Base-by-base conservation (phyloP, 2,113 vertebrate species). In the Ariopsis seemanni region DNA sequence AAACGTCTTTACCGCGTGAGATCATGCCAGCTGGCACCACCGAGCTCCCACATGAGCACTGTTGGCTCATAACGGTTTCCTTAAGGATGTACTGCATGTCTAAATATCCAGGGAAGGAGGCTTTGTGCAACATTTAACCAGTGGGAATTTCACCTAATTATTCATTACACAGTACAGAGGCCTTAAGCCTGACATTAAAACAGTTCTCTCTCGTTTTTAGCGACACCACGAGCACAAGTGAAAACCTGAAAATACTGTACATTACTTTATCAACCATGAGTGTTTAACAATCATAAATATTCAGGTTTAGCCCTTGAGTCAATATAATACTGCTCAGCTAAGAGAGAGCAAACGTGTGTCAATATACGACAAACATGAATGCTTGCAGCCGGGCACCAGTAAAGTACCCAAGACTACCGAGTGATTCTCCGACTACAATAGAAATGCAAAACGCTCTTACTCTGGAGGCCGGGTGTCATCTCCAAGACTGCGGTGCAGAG, bases 401-500 rank as follows among this genome's bases (percentile, higher is more conserved):
- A 55, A 78, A 52, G 22, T 30, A 58, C 15, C 63, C 82, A 9
- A 65, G 1, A 62, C 53, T 58, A n/a, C 34, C 18, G 10, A 42
- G 10, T 78, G 48, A 62, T 34, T 8, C 42, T 42, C 42, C 42
- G 42, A 42, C 3, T 42, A 48, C 10, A 17, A 52, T 30, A 25
- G 34, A 18, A 74, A 82, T 53, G 84, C 77, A 30, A 62, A 57
- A 79, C 18, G 67, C 77, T 87, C 98, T 97, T 94, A 99, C 98
- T 99, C 98, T 2, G 96, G 95, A 0, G 97, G 97, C 72, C 98
- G 94, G 0, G 96, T 98, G 95, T 99, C 98, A 0, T 97, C 97
- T 18, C 98, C 98, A 71, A 99, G 95, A 42, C 95, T 94, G 0
- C 98, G 95, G 91, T 98, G 97, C 55, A 99, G 95, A 1, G 98